Conservation (phyloP, 1,140 invertebrate species). For the Steinernema khuongi region DNA sequence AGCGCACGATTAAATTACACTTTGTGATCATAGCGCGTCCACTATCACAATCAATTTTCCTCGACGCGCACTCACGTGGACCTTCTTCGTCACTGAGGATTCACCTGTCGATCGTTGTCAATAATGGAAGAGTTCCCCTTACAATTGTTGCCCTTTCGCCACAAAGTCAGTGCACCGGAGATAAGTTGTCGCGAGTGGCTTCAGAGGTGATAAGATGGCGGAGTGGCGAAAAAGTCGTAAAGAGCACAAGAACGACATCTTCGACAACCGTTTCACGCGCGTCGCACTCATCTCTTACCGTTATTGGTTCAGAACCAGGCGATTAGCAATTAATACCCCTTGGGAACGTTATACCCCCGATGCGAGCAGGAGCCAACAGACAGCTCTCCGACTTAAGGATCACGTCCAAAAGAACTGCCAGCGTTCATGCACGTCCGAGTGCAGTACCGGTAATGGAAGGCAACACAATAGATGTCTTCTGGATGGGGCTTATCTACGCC, state of each 20-base stretch:
- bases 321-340: conserved; percentile 15
- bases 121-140: background rate
- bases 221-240: conserved; percentile 6
- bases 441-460: too few relatives aligned
- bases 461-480: too few relatives aligned
- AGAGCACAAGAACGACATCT: background rate
- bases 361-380: too few relatives aligned
- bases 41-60: background rate
- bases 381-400: too few relatives aligned
- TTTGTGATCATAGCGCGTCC: background rate
- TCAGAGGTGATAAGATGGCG: background rate
- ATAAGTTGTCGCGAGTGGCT: background rate
- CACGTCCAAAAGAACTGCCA: too few relatives aligned
- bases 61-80: background rate
- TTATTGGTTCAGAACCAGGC: conserved; percentile 1
- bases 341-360: background rate
- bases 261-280: background rate
- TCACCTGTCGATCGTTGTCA: too few relatives aligned
- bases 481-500: too few relatives aligned
- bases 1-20: background rate
- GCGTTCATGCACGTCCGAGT: too few relatives aligned
- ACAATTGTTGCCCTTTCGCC: background rate
- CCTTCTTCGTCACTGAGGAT: too few relatives aligned
- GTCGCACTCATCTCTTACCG: background rate
- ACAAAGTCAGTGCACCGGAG: background rate